These are phyloP conservation scores for Pecten maximus DNA, from an alignment of 2,888 invertebrate species.

Conservation along the genomic window DNA sequence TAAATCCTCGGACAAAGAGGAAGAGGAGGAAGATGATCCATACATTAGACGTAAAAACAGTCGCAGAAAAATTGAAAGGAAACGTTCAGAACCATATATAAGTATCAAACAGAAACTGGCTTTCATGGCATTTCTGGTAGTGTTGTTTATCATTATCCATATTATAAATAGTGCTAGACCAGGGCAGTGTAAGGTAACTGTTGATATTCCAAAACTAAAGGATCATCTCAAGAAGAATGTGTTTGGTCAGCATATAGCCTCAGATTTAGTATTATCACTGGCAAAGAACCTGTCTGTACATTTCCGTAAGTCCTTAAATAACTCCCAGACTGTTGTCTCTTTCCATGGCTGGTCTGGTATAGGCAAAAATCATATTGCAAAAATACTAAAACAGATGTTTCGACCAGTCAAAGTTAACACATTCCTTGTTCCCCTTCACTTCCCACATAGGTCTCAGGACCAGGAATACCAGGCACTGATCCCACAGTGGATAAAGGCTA, in stretches of 20 bases:
- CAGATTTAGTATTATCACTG: constrained; percentile 59
- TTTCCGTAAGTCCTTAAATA: constrained; percentile 51
- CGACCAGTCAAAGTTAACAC: constrained; percentile 82
- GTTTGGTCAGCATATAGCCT: constrained; percentile 78
- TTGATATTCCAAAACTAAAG: constrained; percentile 48
- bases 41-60: neutral
- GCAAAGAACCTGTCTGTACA: neutral
- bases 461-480: constrained; percentile 59
- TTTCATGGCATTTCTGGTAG: neutral
- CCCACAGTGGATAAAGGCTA: constrained; percentile 67
- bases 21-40: neutral
- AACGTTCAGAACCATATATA: neutral
- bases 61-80: neutral
- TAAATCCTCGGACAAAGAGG: neutral
- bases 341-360: constrained; percentile 80
- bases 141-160: constrained; percentile 5
- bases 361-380: constrained; percentile 94
- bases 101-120: neutral
- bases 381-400: constrained; percentile 87
- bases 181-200: constrained; percentile 33
- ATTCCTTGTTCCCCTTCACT: constrained; percentile 73
- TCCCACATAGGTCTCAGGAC: constrained; percentile 64
- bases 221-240: constrained; percentile 66
- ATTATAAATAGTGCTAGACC: neutral
- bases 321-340: constrained; percentile 67